phyloP scores from a whole-genome alignment of 1,140 invertebrate species.

The Dendrolimus punctatus region DNA sequence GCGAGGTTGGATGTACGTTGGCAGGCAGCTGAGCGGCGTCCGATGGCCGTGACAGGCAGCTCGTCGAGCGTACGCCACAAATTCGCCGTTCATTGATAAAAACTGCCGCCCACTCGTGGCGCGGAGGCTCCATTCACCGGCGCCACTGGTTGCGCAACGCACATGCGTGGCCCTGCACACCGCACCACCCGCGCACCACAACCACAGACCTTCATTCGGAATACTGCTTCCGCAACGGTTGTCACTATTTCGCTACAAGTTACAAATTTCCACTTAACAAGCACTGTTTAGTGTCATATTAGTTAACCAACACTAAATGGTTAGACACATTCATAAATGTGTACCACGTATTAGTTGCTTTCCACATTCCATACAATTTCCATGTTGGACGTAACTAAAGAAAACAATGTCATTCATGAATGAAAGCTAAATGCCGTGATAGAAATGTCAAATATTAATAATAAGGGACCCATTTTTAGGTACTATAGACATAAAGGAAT shows the following conservation, averaged over 20 bases:
- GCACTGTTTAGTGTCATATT: not conserved
- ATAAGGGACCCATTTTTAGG: no score
- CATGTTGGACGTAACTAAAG: not conserved
- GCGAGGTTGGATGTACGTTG: conserved; percentile 30
- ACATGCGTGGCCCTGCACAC: conserved; percentile 29
- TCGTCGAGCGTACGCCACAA: conserved; percentile 52
- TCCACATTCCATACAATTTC: conserved; percentile 3
- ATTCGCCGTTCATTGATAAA: conserved; percentile 69
- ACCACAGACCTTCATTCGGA: conserved; percentile 33
- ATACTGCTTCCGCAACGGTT: conserved; percentile 39
- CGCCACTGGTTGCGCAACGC: conserved; percentile 56
- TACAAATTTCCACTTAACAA: conserved; percentile 1
- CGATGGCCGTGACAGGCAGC: conserved; percentile 51
- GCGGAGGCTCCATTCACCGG: conserved; percentile 59
- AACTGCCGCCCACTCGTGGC: conserved; percentile 51
- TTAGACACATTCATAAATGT: no score
- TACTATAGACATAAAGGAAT: no score
- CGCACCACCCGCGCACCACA: conserved; percentile 17
- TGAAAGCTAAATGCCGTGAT: no score
- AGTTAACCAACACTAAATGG: no score
- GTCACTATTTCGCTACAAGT: conserved; percentile 23
- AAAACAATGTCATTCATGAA: no score
- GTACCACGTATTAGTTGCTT: not conserved
- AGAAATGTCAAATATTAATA: no score
- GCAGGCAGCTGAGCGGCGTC: conserved; percentile 22